phyloP scores from a whole-genome alignment of 2,797 vertebrate species.

The Chaetophractus vellerosus region DNA sequence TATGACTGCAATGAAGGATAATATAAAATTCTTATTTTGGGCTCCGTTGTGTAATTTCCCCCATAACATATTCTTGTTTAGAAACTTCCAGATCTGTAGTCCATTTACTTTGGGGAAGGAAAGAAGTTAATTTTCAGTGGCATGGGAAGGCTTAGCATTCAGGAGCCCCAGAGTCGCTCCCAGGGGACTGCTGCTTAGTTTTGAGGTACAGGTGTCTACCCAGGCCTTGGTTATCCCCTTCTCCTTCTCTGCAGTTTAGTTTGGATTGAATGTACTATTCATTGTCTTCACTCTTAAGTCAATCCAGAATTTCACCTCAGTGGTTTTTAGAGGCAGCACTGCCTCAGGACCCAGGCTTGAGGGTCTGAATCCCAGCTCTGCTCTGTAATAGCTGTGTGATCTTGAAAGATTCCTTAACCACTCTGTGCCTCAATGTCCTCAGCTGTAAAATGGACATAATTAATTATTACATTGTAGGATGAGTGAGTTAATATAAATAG shows the following conservation, averaged over 20 bases:
- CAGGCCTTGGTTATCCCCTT: neutral
- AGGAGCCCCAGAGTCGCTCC: neutral
- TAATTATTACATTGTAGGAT: neutral
- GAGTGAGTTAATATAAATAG: slow-evolving; percentile 31
- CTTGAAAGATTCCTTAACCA: neutral
- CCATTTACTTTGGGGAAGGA: slow-evolving; percentile 30
- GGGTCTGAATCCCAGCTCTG: neutral
- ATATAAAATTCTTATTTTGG: neutral
- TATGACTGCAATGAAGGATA: neutral
- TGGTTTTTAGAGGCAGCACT: neutral
- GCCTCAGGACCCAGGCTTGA: neutral
- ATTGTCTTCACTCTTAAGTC: neutral
- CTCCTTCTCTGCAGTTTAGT: slow-evolving; percentile 6
- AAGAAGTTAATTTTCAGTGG: neutral
- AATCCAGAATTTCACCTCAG: neutral
- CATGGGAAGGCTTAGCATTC: neutral
- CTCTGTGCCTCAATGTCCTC: slow-evolving; percentile 2
- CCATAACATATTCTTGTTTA: neutral
- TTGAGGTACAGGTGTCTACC: neutral
- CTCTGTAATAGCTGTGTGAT: neutral
- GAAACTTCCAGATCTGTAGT: neutral
- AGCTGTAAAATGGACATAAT: neutral
- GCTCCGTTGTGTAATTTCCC: neutral
- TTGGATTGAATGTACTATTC: neutral
- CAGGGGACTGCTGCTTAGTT: neutral